Evolutionary conservation across 2,113 vertebrate genomes (phyloP).

Genomic region (Leptobrachium ailaonicum): DNA sequence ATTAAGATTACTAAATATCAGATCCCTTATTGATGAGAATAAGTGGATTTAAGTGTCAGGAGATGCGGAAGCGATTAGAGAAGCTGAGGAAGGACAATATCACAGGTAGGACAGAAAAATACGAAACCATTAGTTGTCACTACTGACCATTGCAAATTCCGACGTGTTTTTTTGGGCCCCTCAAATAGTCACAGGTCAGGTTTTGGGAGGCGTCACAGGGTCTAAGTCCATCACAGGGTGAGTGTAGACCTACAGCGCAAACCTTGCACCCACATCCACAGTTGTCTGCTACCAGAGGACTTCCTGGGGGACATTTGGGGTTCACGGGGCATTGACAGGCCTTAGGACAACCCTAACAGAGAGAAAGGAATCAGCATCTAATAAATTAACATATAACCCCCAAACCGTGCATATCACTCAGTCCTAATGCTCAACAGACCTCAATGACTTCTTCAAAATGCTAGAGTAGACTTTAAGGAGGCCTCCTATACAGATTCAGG

Average conservation of each 20-base stretch:
- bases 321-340: slow-evolving; percentile 6
- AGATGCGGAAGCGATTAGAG: too few relatives aligned
- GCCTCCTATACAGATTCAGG: too few relatives aligned
- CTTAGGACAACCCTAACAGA: slow-evolving; percentile 17
- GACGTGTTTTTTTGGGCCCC: neutral
- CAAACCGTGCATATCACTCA: too few relatives aligned
- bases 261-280: slow-evolving; percentile 33
- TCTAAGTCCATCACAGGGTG: slow-evolving; percentile 29
- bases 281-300: neutral
- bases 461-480: neutral
- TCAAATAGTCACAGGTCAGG: slow-evolving; percentile 15
- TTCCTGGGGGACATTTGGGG: neutral
- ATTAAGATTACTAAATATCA: too few relatives aligned
- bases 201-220: slow-evolving; percentile 14
- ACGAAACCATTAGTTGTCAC: neutral
- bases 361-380: neutral
- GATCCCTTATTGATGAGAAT: too few relatives aligned
- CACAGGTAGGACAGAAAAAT: too few relatives aligned
- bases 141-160: slow-evolving; percentile 34
- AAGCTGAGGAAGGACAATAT: too few relatives aligned
- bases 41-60: too few relatives aligned
- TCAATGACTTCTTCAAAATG: neutral
- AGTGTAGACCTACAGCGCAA: neutral
- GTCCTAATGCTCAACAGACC: too few relatives aligned
- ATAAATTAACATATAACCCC: too few relatives aligned